These are phyloP conservation scores for Scopus umbretta DNA, from an alignment of 2,113 vertebrate species.

Conservation along the genomic window DNA sequence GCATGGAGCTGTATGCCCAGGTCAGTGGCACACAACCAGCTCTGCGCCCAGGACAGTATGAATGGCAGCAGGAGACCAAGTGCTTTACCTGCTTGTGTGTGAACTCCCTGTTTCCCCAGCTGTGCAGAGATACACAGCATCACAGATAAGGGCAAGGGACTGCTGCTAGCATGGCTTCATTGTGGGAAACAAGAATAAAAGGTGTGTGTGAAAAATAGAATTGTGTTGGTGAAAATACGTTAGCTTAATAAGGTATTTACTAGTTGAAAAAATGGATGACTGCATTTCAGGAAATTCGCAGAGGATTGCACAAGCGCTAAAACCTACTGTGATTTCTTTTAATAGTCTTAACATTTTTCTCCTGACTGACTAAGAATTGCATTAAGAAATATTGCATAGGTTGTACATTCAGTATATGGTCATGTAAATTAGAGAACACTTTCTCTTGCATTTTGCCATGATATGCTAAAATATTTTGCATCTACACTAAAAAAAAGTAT, in stretches of 20 bases:
- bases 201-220: background rate
- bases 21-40: background rate
- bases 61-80: background rate
- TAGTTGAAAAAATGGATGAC: background rate
- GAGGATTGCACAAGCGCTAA: background rate
- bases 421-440: background rate
- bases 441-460: background rate
- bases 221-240: background rate
- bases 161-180: fast-evolving
- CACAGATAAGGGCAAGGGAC: background rate
- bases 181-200: background rate
- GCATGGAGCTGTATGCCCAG: background rate
- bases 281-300: background rate
- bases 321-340: background rate
- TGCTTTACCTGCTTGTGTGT: background rate
- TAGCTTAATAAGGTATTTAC: background rate
- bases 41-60: too few relatives aligned
- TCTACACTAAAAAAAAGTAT: background rate
- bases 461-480: background rate
- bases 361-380: background rate
- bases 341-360: background rate
- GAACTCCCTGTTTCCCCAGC: background rate
- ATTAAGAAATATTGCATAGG: background rate
- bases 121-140: background rate
- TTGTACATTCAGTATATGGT: background rate